Conservation (phyloP, 2,888 invertebrate species). For the Cheilosia urbana region DNA sequence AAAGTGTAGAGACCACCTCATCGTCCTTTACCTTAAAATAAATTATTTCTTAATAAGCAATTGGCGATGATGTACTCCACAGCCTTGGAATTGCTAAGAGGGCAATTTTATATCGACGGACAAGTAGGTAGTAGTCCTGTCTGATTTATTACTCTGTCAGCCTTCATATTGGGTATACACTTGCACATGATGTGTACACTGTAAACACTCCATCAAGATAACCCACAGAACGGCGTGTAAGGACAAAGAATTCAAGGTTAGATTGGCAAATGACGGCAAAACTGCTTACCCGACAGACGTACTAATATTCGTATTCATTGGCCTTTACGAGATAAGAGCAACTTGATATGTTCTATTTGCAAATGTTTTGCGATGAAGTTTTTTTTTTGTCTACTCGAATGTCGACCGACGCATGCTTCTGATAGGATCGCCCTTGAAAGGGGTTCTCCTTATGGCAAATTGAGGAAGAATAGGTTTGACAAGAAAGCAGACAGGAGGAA, state of each 20-base stretch:
- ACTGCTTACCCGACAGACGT: not conserved
- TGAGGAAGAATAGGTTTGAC: not conserved
- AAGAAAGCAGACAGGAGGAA: not conserved
- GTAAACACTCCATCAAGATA: conserved; percentile 37
- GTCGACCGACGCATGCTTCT: not conserved
- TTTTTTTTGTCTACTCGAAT: not conserved
- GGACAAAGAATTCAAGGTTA: conserved; percentile 42
- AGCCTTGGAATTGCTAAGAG: conserved; percentile 37
- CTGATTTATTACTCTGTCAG: conserved; percentile 49
- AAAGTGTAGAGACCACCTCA: not conserved
- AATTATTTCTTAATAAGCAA: conserved; percentile 32
- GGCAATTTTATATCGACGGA: conserved; percentile 18
- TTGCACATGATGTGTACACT: conserved; percentile 18
- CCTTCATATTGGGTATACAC: conserved; percentile 39
- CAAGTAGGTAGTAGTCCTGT: conserved; percentile 19
- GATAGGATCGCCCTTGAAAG: conserved; percentile 18
- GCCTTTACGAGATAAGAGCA: conserved; percentile 40
- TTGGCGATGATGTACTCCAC: conserved; percentile 16
- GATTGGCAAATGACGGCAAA: conserved; percentile 30
- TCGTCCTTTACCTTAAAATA: not conserved
- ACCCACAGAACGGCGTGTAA: conserved; percentile 44
- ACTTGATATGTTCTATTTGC: conserved; percentile 35
- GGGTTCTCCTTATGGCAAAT: not conserved
- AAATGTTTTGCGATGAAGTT: conserved; percentile 16
- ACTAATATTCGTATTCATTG: conserved; percentile 38